Conservation (phyloP, 2,113 vertebrate genomes). For the Mobula birostris region DNA sequence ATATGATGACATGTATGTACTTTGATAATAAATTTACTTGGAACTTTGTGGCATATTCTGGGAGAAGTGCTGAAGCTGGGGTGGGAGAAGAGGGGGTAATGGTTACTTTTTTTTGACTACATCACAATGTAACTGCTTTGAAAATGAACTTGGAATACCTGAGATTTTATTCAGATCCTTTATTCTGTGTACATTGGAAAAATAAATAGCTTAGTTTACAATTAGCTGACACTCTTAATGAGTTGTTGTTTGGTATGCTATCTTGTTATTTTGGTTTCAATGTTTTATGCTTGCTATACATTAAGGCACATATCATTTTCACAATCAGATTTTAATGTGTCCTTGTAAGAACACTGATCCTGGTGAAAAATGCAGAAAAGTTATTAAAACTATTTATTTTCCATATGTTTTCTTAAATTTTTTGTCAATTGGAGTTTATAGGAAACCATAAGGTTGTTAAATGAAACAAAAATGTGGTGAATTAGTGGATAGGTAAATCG, state of each 20-base stretch:
- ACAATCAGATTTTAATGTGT: neutral
- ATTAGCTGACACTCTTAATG: too few relatives aligned
- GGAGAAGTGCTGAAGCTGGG: too few relatives aligned
- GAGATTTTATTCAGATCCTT: neutral
- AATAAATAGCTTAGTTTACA: neutral
- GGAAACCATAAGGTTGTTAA: neutral
- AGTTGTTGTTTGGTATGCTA: neutral
- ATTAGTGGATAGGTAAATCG: neutral
- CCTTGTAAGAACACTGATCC: neutral
- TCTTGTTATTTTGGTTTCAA: neutral
- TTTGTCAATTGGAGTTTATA: neutral
- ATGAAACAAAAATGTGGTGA: neutral
- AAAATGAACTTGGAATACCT: neutral
- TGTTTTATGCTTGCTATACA: neutral
- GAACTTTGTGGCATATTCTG: neutral
- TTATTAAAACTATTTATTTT: neutral
- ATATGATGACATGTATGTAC: too few relatives aligned
- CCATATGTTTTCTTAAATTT: neutral
- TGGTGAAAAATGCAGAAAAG: neutral
- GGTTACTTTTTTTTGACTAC: neutral
- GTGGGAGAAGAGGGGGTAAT: too few relatives aligned
- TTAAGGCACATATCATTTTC: neutral
- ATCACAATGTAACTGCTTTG: neutral
- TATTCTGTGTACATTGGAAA: neutral
- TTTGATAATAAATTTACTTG: too few relatives aligned